phyloP scores from a whole-genome alignment of 2,888 invertebrate species.

The Anorthoa munda region DNA sequence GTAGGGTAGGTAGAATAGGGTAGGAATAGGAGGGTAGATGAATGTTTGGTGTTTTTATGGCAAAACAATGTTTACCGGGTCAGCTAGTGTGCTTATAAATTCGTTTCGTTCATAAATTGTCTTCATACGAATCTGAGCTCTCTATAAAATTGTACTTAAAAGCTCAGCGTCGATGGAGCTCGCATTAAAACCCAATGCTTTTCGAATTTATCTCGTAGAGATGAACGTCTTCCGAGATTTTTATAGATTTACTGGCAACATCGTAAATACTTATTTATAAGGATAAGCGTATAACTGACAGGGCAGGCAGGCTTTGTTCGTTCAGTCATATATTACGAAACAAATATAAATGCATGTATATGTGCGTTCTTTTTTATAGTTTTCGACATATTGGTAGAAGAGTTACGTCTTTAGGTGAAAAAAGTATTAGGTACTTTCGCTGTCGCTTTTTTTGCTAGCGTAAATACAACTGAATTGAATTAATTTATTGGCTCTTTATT shows the following conservation, averaged over 20 bases:
- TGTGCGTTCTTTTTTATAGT: conserved; percentile 12
- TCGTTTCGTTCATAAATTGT: conserved; percentile 45
- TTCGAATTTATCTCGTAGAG: conserved; percentile 46
- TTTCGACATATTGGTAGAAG: neutral
- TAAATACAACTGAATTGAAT: neutral
- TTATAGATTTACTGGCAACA: conserved; percentile 54
- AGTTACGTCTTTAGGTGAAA: neutral
- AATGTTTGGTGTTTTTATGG: too few species aligned
- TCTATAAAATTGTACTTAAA: conserved; percentile 51
- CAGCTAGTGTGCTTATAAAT: conserved; percentile 32
- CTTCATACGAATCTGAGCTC: conserved; percentile 45
- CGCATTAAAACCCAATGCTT: conserved; percentile 49
- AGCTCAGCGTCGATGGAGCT: conserved; percentile 28
- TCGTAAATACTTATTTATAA: conserved; percentile 55
- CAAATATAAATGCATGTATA: neutral
- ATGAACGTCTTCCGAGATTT: conserved; percentile 49
- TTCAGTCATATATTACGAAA: conserved; percentile 22
- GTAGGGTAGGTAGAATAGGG: too few species aligned
- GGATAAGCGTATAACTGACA: conserved; percentile 43
- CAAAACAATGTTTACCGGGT: too few species aligned
- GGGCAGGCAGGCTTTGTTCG: conserved; percentile 26
- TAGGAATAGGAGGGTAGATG: too few species aligned
- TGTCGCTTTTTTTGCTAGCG: neutral
- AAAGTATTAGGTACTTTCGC: neutral
- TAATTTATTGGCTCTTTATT: neutral